Evolutionary conservation across 2,888 invertebrate genomes (phyloP).

Genomic region (Diaphora mendica): DNA sequence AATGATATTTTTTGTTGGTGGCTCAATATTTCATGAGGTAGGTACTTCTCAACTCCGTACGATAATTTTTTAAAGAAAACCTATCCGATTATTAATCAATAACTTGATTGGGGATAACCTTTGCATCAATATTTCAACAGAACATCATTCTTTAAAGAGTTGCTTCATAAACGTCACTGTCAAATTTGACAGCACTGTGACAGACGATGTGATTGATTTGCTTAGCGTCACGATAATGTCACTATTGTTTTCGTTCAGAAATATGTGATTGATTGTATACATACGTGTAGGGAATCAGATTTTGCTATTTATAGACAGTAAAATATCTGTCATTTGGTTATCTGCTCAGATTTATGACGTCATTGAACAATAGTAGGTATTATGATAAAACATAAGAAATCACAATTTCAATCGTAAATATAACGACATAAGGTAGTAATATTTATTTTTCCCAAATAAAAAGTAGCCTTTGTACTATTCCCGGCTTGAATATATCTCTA

Average conservation of each 20-base stretch:
- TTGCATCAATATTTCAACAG: constrained; percentile 16
- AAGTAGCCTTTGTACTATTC: no score
- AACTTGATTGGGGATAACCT: constrained; percentile 15
- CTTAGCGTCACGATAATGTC: constrained; percentile 4
- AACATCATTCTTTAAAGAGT: constrained; percentile 10
- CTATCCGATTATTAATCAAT: neutral
- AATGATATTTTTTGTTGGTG: no score
- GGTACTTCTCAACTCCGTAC: neutral
- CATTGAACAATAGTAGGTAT: neutral
- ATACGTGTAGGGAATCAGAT: neutral
- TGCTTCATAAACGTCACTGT: constrained; percentile 9
- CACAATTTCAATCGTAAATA: neutral
- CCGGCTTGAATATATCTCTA: no score
- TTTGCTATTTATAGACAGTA: neutral
- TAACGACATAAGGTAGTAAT: no score
- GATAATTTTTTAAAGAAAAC: neutral
- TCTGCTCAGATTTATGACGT: neutral
- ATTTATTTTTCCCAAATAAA: no score
- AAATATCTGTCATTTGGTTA: neutral
- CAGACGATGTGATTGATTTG: constrained; percentile 7
- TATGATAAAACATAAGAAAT: neutral
- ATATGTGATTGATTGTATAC: constrained; percentile 1
- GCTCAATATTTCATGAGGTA: neutral
- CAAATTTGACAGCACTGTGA: constrained; percentile 9
- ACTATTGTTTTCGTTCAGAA: neutral